Evolutionary conservation across 2,113 vertebrate genomes (phyloP).

Genomic region (Takifugu flavidus): DNA sequence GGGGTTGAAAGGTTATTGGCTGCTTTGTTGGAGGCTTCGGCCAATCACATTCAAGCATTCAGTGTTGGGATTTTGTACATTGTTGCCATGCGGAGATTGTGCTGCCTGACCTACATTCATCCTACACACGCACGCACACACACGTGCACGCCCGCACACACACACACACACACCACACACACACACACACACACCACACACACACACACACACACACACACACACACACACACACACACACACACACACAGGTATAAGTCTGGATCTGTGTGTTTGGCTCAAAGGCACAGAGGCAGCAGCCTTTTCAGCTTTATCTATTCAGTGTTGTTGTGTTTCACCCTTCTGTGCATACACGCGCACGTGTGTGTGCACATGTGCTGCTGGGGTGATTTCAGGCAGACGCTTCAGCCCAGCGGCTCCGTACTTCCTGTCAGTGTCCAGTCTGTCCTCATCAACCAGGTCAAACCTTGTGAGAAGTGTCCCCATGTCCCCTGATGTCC

Average conservation of each 20-base stretch:
- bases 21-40: slow-evolving; percentile 59
- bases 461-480: too few relatives aligned
- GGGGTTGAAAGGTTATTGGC: slow-evolving; percentile 76
- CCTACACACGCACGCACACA: slow-evolving; percentile 2
- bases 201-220: neutral
- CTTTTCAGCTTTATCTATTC: slow-evolving; percentile 12
- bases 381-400: too few relatives aligned
- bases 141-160: neutral
- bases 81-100: slow-evolving; percentile 77
- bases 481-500: too few relatives aligned
- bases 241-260: neutral
- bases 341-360: neutral
- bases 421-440: too few relatives aligned
- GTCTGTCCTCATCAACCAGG: too few relatives aligned
- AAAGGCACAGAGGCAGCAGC: slow-evolving; percentile 9
- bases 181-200: slow-evolving; percentile 1
- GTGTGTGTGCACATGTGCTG: neutral
- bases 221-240: slow-evolving; percentile 2
- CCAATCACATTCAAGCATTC: slow-evolving; percentile 67
- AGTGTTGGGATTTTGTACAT: slow-evolving; percentile 70
- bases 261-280: slow-evolving; percentile 33
- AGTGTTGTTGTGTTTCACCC: neutral
- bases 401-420: too few relatives aligned
- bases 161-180: slow-evolving; percentile 5
- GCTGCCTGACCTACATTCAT: slow-evolving; percentile 65